Evolutionary conservation across 2,888 invertebrate species (phyloP).

Genomic region (Bruchidius siliquastri): DNA sequence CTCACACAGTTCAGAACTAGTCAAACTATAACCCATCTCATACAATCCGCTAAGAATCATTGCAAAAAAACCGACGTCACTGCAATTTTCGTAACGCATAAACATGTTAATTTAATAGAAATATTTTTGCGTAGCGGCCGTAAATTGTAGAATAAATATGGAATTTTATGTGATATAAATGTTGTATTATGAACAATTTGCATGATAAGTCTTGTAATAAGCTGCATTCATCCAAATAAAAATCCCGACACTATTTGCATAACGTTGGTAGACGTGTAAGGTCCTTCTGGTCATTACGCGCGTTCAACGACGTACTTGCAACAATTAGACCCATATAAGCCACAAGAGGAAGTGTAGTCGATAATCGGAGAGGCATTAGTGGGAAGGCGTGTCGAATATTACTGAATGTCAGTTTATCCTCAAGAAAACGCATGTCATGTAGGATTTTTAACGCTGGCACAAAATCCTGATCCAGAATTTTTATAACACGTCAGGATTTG

Average conservation of each 20-base stretch:
- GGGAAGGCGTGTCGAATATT: too few relatives aligned
- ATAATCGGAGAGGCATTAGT: too few relatives aligned
- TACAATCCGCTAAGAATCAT: too few relatives aligned
- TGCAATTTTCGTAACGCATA: conserved; percentile 7
- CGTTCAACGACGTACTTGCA: neutral
- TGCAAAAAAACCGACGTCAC: neutral
- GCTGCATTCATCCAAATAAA: conserved; percentile 3
- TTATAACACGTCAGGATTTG: too few relatives aligned
- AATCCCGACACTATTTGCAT: neutral
- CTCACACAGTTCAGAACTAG: too few relatives aligned
- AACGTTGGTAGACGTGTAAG: neutral
- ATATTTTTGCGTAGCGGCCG: conserved; percentile 9
- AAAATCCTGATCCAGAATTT: too few relatives aligned
- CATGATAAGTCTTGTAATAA: conserved; percentile 17
- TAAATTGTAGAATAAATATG: conserved; percentile 17
- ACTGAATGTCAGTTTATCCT: too few relatives aligned
- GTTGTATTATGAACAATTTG: conserved; percentile 17
- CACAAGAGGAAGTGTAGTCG: too few relatives aligned
- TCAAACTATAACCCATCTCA: too few relatives aligned
- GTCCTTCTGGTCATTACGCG: neutral
- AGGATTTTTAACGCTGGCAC: too few relatives aligned
- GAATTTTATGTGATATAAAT: conserved; percentile 19
- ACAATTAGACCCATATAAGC: neutral
- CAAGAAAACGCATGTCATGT: too few relatives aligned
- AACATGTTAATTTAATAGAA: conserved; percentile 16